Percentiles rank a stretch among this genome's conserved stretches.
These are phyloP conservation scores for Drosophila truncata DNA, from an alignment of 1,140 invertebrate genomes.

Conservation along the genomic window DNA sequence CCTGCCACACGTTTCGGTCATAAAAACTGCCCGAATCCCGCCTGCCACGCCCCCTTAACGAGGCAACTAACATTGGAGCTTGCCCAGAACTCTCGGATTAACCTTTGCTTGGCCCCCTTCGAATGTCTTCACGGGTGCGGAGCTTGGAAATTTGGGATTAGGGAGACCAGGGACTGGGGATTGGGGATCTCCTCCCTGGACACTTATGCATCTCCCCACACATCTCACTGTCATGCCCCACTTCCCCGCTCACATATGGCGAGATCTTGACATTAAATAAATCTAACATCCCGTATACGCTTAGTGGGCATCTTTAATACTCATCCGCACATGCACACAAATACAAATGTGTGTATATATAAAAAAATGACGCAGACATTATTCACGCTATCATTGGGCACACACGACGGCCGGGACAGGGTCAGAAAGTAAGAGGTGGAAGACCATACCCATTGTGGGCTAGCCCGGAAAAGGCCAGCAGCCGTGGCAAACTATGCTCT, in stretches of 20 bases:
- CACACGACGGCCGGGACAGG: constrained; percentile 27
- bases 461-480: constrained; percentile 21
- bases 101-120: constrained; percentile 48
- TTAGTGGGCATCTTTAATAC: constrained; percentile 79
- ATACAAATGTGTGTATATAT: constrained; percentile 21
- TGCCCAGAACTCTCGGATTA: constrained; percentile 50
- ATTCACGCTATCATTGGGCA: constrained; percentile 81
- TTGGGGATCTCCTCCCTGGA: constrained; percentile 52
- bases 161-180: constrained; percentile 10
- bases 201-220: constrained; percentile 62
- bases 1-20: constrained; percentile 71
- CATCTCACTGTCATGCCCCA: not conserved
- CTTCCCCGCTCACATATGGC: constrained; percentile 47
- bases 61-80: constrained; percentile 57
- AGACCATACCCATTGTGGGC: constrained; percentile 41
- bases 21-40: constrained; percentile 66
- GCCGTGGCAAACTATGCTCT: constrained; percentile 54
- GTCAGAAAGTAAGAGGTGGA: not conserved
- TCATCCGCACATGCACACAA: constrained; percentile 37
- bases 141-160: constrained; percentile 20
- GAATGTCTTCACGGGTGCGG: constrained; percentile 51
- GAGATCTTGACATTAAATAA: constrained; percentile 81
- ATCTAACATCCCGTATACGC: constrained; percentile 75
- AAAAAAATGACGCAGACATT: constrained; percentile 81
- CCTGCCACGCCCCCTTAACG: constrained; percentile 70